These are phyloP conservation scores for Hypselothyrea guttata DNA, from an alignment of 2,888 invertebrate species.

Conservation along the genomic window DNA sequence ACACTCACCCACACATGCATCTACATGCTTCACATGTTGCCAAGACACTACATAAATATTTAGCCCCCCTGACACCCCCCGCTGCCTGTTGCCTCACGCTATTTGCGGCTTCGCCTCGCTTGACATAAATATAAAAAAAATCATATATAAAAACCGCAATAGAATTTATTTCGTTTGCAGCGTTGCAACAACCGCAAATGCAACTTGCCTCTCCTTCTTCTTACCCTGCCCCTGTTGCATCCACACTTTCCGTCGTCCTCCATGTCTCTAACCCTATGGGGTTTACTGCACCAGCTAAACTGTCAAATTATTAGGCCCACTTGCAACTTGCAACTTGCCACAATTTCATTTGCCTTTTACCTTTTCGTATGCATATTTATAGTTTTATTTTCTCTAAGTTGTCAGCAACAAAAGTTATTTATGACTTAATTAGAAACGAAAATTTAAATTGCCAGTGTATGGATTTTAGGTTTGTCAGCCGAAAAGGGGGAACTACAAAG, in stretches of 20 bases:
- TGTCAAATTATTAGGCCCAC: slow-evolving; percentile 73
- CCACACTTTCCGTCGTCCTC: no score
- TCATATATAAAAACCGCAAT: slow-evolving; percentile 78
- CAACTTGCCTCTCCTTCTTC: slow-evolving; percentile 13
- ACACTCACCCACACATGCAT: slow-evolving; percentile 10
- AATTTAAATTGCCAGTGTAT: slow-evolving; percentile 4
- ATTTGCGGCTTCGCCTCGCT: slow-evolving; percentile 40
- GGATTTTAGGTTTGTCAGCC: background rate
- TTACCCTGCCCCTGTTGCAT: background rate
- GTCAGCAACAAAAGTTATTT: slow-evolving; percentile 64
- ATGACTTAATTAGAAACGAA: slow-evolving; percentile 66
- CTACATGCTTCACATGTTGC: slow-evolving; percentile 63
- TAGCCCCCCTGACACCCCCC: slow-evolving; percentile 11
- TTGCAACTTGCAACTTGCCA: slow-evolving; percentile 47
- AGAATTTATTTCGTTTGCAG: slow-evolving; percentile 71
- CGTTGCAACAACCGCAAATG: slow-evolving; percentile 57
- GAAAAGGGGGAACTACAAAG: no score
- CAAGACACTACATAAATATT: slow-evolving; percentile 75
- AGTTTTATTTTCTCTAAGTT: slow-evolving; percentile 62
- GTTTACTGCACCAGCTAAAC: slow-evolving; percentile 63
- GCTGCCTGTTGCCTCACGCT: slow-evolving; percentile 24
- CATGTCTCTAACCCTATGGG: no score
- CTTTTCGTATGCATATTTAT: no score
- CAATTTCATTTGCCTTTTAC: slow-evolving; percentile 23
- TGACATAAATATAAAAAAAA: slow-evolving; percentile 71